These are phyloP conservation scores for Cotesia glomerata DNA, from an alignment of 1,140 invertebrate species.

Conservation along the genomic window DNA sequence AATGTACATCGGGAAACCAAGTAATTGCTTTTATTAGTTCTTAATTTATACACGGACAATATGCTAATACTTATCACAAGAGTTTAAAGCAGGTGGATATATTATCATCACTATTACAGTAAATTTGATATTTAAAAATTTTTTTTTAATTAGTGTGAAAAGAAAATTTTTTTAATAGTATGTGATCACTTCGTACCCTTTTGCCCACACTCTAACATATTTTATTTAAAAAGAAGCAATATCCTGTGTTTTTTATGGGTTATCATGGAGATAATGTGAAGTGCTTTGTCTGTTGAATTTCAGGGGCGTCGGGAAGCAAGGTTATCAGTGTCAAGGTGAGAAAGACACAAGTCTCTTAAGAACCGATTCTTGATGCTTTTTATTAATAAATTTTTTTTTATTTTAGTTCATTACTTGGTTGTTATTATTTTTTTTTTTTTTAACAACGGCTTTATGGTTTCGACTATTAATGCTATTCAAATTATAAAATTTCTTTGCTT, in stretches of 20 bases:
- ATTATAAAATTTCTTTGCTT: slow-evolving; percentile 22
- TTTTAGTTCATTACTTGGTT: slow-evolving; percentile 40
- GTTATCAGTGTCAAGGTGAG: slow-evolving; percentile 99
- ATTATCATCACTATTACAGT: too few species aligned
- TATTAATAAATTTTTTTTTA: slow-evolving; percentile 53
- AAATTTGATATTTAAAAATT: too few species aligned
- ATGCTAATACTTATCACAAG: too few species aligned
- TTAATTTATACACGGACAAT: too few species aligned
- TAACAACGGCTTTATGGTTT: slow-evolving; percentile 1
- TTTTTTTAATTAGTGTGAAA: too few species aligned
- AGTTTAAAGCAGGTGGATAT: too few species aligned
- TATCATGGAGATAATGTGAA: slow-evolving; percentile 59
- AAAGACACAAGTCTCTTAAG: slow-evolving; percentile 64
- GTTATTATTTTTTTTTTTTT: slow-evolving; percentile 38
- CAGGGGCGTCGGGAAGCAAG: slow-evolving; percentile 98
- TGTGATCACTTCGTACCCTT: too few species aligned
- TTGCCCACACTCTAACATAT: not conserved
- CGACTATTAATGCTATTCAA: not conserved
- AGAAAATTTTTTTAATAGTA: too few species aligned
- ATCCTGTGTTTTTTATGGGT: slow-evolving; percentile 52
- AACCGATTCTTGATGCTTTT: slow-evolving; percentile 51
- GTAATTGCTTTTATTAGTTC: too few species aligned
- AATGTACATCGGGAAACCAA: too few species aligned
- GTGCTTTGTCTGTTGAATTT: slow-evolving; percentile 71
- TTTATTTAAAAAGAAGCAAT: slow-evolving; percentile 1